Percentiles rank a stretch among this genome's conserved stretches.
Evolutionary conservation across 1,140 invertebrate genomes (phyloP).

Genomic region (Riptortus pedestris): DNA sequence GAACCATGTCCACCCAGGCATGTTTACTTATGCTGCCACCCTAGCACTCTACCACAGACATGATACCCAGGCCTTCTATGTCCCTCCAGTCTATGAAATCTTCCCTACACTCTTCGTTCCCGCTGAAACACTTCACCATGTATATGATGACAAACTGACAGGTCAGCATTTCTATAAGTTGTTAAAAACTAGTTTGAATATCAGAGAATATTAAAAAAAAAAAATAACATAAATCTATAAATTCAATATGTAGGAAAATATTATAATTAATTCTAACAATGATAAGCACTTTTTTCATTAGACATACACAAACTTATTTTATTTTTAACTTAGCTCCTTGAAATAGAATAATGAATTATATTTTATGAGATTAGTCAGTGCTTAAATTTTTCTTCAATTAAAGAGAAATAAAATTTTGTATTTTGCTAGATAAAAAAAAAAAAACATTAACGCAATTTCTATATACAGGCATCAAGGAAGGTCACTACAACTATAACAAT

Average conservation of each 20-base stretch:
- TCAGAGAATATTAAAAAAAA: slow-evolving; percentile 22
- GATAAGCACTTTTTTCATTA: no score
- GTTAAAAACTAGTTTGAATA: slow-evolving; percentile 40
- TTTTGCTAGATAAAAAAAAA: no score
- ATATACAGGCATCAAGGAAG: slow-evolving; percentile 19
- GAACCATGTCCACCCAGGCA: slow-evolving; percentile 47
- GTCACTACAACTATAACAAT: slow-evolving; percentile 32
- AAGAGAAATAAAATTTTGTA: no score
- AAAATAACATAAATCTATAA: slow-evolving; percentile 25
- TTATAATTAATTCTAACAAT: no score
- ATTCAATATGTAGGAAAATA: neutral
- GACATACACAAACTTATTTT: no score
- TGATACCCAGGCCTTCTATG: slow-evolving; percentile 47
- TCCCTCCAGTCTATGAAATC: slow-evolving; percentile 58
- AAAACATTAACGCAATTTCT: no score
- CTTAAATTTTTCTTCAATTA: no score
- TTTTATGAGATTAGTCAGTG: no score
- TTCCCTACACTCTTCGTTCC: slow-evolving; percentile 53
- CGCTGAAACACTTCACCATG: slow-evolving; percentile 46
- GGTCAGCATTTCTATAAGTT: slow-evolving; percentile 34
- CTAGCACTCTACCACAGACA: slow-evolving; percentile 48
- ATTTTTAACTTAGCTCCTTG: no score
- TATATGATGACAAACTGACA: slow-evolving; percentile 39
- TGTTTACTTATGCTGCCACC: slow-evolving; percentile 51
- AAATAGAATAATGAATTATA: no score